These are phyloP conservation scores for Bombus pascuorum DNA, from an alignment of 1,140 invertebrate species.

Conservation along the genomic window DNA sequence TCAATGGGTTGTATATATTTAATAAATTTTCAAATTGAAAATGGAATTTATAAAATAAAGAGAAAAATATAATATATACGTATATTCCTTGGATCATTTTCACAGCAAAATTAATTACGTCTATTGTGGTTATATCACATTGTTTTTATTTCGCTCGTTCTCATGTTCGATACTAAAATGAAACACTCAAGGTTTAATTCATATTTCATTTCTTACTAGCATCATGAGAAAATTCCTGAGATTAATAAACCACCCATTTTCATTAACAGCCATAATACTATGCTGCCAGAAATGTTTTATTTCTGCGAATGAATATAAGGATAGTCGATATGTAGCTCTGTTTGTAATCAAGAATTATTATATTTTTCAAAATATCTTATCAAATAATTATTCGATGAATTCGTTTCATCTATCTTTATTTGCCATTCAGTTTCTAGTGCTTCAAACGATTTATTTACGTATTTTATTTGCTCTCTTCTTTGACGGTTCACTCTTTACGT, in stretches of 20 bases:
- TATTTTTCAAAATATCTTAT: too few relatives aligned
- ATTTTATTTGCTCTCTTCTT: background rate
- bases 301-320: background rate
- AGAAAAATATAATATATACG: background rate
- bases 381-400: too few relatives aligned
- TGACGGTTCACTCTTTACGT: too few relatives aligned
- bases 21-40: background rate
- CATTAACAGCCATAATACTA: background rate
- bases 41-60: background rate
- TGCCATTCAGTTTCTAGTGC: background rate
- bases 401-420: too few relatives aligned
- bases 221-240: background rate
- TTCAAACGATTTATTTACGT: background rate
- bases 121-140: background rate
- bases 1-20: background rate
- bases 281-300: background rate
- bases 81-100: background rate
- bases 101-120: background rate
- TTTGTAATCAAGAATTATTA: too few relatives aligned
- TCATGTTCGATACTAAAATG: fast-evolving
- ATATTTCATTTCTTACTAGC: background rate
- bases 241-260: background rate
- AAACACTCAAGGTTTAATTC: background rate
- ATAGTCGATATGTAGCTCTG: too few relatives aligned
- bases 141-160: background rate